Evolutionary conservation across 37 sponge, comb jelly and placozoan genomes (phyloP).

Genomic region (Spongia lamella): DNA sequence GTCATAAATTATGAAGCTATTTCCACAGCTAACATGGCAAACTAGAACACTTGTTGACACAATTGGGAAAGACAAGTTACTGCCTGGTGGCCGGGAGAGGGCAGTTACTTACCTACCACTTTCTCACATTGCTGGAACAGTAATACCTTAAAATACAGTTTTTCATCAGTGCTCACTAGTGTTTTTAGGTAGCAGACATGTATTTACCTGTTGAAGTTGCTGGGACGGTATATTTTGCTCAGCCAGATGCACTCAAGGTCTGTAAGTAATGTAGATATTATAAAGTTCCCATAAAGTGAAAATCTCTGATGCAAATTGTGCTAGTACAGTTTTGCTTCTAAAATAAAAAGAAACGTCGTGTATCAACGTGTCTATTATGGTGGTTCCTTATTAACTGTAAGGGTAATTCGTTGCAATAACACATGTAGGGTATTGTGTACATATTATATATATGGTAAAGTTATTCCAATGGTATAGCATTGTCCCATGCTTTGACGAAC

Average conservation of each 20-base stretch:
- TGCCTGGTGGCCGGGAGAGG: constrained; percentile 1
- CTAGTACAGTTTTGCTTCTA: too few species aligned
- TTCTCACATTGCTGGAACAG: constrained; percentile 72
- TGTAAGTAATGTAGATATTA: background rate
- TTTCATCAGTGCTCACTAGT: too few species aligned
- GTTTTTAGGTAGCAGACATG: constrained; percentile 68
- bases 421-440: too few species aligned
- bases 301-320: too few species aligned
- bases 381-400: too few species aligned
- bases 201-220: constrained; percentile 30
- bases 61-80: background rate
- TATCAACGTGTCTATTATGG: too few species aligned
- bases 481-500: too few species aligned
- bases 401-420: too few species aligned
- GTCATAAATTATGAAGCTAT: background rate
- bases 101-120: constrained; percentile 70
- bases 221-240: constrained; percentile 71
- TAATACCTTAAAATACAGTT: background rate
- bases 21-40: constrained; percentile 56
- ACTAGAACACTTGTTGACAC: constrained; percentile 19
- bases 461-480: too few species aligned
- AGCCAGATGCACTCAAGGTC: constrained; percentile 89
- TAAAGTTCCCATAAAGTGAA: too few species aligned
- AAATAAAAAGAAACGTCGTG: too few species aligned
- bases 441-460: too few species aligned